These are phyloP conservation scores for Syrrhaptes paradoxus DNA, from an alignment of 2,113 vertebrate genomes.

Conservation along the genomic window DNA sequence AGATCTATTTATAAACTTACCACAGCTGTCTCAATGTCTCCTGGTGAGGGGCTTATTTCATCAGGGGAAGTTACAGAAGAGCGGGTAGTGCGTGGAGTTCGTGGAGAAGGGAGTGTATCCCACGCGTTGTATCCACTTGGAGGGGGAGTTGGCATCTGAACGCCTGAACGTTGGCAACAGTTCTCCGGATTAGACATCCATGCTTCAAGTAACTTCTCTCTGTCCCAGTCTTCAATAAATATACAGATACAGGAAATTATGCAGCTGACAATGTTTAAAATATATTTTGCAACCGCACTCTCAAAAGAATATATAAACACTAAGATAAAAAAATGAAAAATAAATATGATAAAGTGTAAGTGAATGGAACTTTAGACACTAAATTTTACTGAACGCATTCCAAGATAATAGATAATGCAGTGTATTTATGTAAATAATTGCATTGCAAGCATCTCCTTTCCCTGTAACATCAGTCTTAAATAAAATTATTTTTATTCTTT, in stretches of 20 bases:
- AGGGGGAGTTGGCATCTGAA: conserved; percentile 95
- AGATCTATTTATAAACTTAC: conserved; percentile 65
- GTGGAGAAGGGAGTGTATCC: conserved; percentile 94
- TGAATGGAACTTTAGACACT: background rate
- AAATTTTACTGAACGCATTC: background rate
- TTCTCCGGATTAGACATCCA: conserved; percentile 96
- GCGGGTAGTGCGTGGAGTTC: conserved; percentile 91
- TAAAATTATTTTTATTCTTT: background rate
- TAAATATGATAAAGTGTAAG: background rate
- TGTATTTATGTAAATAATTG: background rate
- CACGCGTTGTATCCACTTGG: conserved; percentile 95
- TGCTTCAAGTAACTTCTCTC: conserved; percentile 95
- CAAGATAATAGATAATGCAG: background rate
- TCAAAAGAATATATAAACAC: background rate
- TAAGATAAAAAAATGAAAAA: background rate
- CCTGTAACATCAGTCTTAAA: background rate
- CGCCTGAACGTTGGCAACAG: conserved; percentile 96
- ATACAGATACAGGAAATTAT: background rate
- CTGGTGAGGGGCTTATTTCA: conserved; percentile 90
- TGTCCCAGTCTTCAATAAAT: conserved; percentile 91
- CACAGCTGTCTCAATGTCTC: conserved; percentile 86
- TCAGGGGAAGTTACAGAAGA: conserved; percentile 94
- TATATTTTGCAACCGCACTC: background rate
- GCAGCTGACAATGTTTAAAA: background rate
- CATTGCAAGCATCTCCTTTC: background rate